Conservation (phyloP, 2,888 invertebrate genomes). For the Poecilus cupreus region DNA sequence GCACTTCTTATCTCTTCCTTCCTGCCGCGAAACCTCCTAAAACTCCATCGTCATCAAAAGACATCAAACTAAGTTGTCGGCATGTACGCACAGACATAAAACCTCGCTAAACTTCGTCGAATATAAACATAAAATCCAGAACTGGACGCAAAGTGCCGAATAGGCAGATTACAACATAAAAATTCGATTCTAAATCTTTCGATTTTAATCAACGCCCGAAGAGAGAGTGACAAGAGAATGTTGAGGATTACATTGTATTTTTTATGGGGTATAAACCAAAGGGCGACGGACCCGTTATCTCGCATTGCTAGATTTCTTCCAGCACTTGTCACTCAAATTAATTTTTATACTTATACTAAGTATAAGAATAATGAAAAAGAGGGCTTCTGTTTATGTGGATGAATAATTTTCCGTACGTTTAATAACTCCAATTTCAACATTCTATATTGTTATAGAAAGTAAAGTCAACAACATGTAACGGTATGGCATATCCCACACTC, state of each 20-base stretch:
- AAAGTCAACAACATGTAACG: no score
- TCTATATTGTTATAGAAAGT: no score
- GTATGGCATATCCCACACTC: no score
- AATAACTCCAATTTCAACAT: no score
- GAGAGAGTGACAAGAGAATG: conserved; percentile 6
- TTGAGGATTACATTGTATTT: conserved; percentile 5
- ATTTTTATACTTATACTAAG: no score
- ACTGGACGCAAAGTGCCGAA: conserved; percentile 13
- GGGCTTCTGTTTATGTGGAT: no score
- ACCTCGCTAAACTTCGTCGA: not conserved
- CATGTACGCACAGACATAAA: not conserved
- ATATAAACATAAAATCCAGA: conserved; percentile 39
- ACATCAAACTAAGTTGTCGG: not conserved
- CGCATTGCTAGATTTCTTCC: not conserved
- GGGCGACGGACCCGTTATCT: not conserved
- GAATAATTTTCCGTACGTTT: no score
- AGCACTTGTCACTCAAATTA: not conserved
- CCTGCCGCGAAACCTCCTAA: not conserved
- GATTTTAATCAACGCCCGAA: conserved; percentile 38
- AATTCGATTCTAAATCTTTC: conserved; percentile 33
- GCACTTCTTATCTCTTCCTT: no score
- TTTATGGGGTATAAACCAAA: not conserved
- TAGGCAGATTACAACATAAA: conserved; percentile 45
- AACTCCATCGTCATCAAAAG: not conserved
- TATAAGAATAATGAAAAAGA: no score